Base-by-base conservation (phyloP, 2,113 vertebrate genomes). In the Lamprologus sp. region DNA sequence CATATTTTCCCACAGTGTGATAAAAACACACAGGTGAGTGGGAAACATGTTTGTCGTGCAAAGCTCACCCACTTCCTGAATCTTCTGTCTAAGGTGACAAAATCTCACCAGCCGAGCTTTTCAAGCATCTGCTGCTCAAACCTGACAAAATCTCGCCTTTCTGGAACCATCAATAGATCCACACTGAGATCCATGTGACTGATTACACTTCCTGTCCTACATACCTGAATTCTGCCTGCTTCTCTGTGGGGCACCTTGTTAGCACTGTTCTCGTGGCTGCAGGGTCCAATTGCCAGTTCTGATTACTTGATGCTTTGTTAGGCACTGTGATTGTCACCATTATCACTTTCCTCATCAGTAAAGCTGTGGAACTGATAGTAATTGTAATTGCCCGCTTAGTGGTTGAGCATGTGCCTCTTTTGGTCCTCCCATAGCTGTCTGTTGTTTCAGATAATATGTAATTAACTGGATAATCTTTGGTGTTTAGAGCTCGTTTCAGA, bases 301-400 rank as follows among this genome's bases (percentile, higher is more conserved):
- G 94, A 94, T 95, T 95, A 90, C 89, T 89, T 31, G 83, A 90
- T 82, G 86, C 92, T 93, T 89, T 93, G 92, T 95, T 90, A 93
- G 87, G 83, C 81, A 28, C 92, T n/a, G 40, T 93, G 93, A 95
- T 94, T 94, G 91, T 89, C 90, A 92, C 90, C 86, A 90, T 93
- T 94, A 94, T 94, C 93, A 92, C 90, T 86, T 84, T 92, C 86
- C 87, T 94, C 92, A 95, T 95, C 95, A 93, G 88, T 75, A 83
- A 79, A 87, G 84, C 84, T 88, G 87, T 91, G 88, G 86, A 84
- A 92, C 85, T 70, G 88, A 92, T 91, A 91, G 90, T 94, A 94
- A 94, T 95, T 88, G 90, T 88, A 94, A 95, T 94, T 95, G 93
- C 88, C 89, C 63, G 85, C 89, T 95, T 89, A 87, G 90, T 51